A percentile compares a stretch with the other conserved stretches of the same genome.
Evolutionary conservation across 2,113 vertebrate genomes (phyloP).

Genomic region (Colaptes auratus): DNA sequence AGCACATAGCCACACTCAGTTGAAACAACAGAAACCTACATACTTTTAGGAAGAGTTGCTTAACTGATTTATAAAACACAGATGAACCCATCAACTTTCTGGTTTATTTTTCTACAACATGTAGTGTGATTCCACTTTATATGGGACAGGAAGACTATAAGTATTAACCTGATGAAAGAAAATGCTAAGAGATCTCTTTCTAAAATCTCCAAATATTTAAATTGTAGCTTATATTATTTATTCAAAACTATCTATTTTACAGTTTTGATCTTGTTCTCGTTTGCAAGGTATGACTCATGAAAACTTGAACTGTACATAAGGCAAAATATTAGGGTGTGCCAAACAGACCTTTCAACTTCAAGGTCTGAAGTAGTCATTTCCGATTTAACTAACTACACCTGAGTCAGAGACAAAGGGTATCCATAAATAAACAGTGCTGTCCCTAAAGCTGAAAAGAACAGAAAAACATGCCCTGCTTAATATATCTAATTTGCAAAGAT

Average conservation of each 20-base stretch:
- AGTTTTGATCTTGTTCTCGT: background rate
- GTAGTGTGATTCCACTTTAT: background rate
- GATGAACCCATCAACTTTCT: background rate
- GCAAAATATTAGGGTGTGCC: background rate
- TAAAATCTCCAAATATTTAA: background rate
- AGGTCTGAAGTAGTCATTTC: background rate
- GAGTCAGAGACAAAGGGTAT: background rate
- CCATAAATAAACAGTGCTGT: background rate
- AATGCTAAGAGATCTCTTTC: background rate
- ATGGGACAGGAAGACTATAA: background rate
- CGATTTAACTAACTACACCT: background rate
- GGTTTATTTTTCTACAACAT: background rate
- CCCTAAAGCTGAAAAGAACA: background rate
- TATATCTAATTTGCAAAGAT: accelerated
- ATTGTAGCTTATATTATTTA: background rate
- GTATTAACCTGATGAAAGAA: background rate
- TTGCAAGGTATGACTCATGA: background rate
- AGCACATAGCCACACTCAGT: background rate
- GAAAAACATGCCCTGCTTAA: background rate
- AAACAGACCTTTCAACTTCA: background rate
- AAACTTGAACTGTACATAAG: background rate
- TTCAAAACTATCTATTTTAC: background rate
- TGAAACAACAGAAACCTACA: background rate
- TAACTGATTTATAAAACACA: background rate
- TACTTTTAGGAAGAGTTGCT: background rate